Conservation (phyloP, 2,113 vertebrate genomes). For the human region GRCh38 chr7:155479001-155479500, state of each 20-base stretch:
- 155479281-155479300: not conserved
- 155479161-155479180: not conserved
- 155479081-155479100: not conserved
- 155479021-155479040: not conserved
- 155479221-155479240: not conserved
- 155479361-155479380: not conserved
- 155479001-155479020: not conserved
- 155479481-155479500: no score
- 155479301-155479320: not conserved
- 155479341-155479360: not conserved
- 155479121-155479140: not conserved
- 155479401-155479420: not conserved
- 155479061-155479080: not conserved
- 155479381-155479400: not conserved
- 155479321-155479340: not conserved
- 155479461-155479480: no score
- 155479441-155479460: no score
- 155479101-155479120: not conserved
- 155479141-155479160: not conserved
- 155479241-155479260: not conserved
- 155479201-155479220: not conserved
- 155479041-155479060: not conserved
- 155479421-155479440: no score
- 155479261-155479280: not conserved
- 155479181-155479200: not conserved